These are phyloP conservation scores for Uromys caudimaculatus DNA, from an alignment of 2,797 vertebrate species.

Conservation along the genomic window DNA sequence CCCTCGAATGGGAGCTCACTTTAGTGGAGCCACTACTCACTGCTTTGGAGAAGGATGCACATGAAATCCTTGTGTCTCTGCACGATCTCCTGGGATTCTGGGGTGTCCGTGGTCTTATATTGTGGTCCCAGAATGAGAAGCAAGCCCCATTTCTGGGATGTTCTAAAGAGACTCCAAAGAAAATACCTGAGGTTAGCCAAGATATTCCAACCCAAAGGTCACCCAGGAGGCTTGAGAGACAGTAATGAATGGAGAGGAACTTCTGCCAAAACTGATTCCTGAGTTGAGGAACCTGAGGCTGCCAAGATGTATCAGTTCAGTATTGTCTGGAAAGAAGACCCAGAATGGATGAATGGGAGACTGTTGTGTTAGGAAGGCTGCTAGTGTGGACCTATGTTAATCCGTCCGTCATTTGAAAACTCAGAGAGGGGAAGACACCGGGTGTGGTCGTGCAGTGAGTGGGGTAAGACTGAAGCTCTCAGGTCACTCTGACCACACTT, in stretches of 20 bases:
- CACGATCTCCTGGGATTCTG: neutral
- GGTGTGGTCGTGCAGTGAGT: neutral
- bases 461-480: too few species aligned
- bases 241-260: neutral
- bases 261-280: conserved; percentile 33
- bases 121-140: neutral
- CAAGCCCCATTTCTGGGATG: neutral
- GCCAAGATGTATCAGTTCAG: neutral
- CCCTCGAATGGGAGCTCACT: rapidly evolving
- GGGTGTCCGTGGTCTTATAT: neutral
- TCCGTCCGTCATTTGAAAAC: neutral
- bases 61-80: neutral
- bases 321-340: neutral
- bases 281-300: neutral
- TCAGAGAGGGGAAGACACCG: neutral
- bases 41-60: neutral
- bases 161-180: conserved; percentile 63
- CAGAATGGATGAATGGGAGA: neutral
- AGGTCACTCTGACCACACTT: neutral
- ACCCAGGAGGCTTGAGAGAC: neutral
- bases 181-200: conserved; percentile 52
- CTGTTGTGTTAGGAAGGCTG: neutral
- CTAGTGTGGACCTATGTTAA: neutral
- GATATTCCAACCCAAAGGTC: conserved; percentile 51
- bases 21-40: conserved; percentile 13